These are phyloP conservation scores for Poeciliopsis retropinna DNA, from an alignment of 2,113 vertebrate species.

Conservation along the genomic window DNA sequence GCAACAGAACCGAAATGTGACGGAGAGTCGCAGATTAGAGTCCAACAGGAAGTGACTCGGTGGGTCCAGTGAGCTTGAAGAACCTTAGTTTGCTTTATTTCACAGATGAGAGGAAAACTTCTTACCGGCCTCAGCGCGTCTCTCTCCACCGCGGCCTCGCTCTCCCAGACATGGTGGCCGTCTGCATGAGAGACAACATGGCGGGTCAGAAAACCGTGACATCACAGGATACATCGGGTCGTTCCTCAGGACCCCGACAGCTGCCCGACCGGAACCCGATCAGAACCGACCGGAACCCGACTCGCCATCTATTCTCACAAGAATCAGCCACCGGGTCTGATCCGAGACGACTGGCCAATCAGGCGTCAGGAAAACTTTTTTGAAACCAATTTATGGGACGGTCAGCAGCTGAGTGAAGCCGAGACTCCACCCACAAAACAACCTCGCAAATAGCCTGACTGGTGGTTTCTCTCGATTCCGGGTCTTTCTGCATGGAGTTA, in stretches of 20 bases:
- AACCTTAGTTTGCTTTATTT: no score
- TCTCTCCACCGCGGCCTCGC: slow-evolving; percentile 92
- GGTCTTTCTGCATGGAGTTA: no score
- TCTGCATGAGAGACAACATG: slow-evolving; percentile 78
- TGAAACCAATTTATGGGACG: slow-evolving; percentile 43
- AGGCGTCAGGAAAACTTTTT: slow-evolving; percentile 53
- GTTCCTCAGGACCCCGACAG: slow-evolving; percentile 61
- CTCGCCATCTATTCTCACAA: slow-evolving; percentile 27
- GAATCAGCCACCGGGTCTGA: slow-evolving; percentile 14
- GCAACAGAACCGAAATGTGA: no score
- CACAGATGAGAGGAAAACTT: no score
- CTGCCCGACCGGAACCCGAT: slow-evolving; percentile 50
- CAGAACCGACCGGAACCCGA: slow-evolving; percentile 52
- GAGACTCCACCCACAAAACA: no score
- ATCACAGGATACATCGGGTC: slow-evolving; percentile 51
- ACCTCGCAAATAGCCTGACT: no score
- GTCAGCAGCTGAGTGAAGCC: no score
- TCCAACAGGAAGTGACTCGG: no score
- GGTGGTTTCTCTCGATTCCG: no score
- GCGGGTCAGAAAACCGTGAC: slow-evolving; percentile 27
- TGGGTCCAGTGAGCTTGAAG: no score
- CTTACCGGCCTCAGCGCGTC: slow-evolving; percentile 93
- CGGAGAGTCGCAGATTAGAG: no score
- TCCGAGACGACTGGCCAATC: slow-evolving; percentile 21
- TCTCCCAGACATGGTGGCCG: slow-evolving; percentile 97